Base-by-base conservation (phyloP, 2,113 vertebrate genomes). In the Lamprotornis superbus region DNA sequence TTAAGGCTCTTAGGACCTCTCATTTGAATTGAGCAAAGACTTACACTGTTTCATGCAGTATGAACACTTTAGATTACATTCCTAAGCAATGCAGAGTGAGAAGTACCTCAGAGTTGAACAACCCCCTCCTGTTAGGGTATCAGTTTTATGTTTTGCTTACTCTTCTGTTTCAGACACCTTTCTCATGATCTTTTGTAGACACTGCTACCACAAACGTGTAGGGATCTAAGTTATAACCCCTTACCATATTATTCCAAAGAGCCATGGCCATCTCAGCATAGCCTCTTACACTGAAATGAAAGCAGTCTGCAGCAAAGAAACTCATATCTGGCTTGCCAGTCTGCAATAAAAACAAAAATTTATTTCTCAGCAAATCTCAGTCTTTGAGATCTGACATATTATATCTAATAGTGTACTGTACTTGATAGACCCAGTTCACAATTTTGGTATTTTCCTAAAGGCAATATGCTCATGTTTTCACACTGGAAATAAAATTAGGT, bases 231-330 rank as follows among this genome's bases (percentile, higher is more conserved):
- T 16, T 1, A 0, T 4, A 20, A 56, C 7, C 25, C 64, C 97
- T 98, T 97, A 99, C 99, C 99, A 99, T 99, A 93, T 99, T 99
- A 92, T 99, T 99, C 99, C 99, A 99, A 76, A 99, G 97, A 12
- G 98, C 98, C 13, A 95, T 91, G 76, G 99, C 99, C 99, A 99
- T 98, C 96, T 98, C 98, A 4, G 99, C 98, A 1, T 99, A 98
- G 23, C 98, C 98, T 12, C 97, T 98, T 42, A 97, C 98, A 67
- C 97, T 98, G 97, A 99, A 99, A 97, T 99, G 98, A 95, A 99
- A 98, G 96, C 99, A 99, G 96, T 99, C 99, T 73, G 95, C 91
- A 6, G 99, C 98, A 97, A 99, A 99, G 98, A 98, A 99, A 71
- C 97, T 98, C 89, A 96, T n/a, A 83, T 99, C 98, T 40, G 98